Percentiles rank a stretch among this genome's conserved stretches.
phyloP scores from a whole-genome alignment of 2,888 invertebrate genomes.

The Belgica antarctica region DNA sequence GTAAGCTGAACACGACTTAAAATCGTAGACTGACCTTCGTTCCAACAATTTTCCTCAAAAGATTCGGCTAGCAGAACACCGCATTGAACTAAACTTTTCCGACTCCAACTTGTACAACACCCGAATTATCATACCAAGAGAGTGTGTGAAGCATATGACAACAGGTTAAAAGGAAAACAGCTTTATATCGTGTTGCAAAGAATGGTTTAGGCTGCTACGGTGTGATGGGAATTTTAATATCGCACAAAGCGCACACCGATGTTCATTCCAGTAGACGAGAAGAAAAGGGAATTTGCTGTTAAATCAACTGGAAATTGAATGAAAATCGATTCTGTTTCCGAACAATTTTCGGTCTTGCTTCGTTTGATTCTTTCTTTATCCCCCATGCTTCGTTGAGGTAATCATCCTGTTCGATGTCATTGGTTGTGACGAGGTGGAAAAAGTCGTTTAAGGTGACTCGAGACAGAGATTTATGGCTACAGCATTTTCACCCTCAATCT shows the following conservation, averaged over 20 bases:
- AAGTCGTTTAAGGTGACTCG: conserved; percentile 37
- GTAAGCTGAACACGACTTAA: too few species aligned
- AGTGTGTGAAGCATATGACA: conserved; percentile 3
- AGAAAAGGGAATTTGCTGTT: conserved; percentile 33
- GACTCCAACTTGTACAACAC: neutral
- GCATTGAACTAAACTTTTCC: too few species aligned
- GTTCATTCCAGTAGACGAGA: neutral
- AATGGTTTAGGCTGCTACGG: neutral
- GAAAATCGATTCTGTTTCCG: conserved; percentile 33
- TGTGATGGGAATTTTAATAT: conserved; percentile 38
- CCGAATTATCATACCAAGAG: neutral
- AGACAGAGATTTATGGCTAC: conserved; percentile 40
- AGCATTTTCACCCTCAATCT: too few species aligned
- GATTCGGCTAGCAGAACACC: too few species aligned
- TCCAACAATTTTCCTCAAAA: too few species aligned
- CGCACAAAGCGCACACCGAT: neutral
- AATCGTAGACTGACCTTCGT: too few species aligned
- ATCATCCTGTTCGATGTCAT: conserved; percentile 39
- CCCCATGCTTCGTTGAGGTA: conserved; percentile 27
- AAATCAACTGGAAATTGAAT: conserved; percentile 43
- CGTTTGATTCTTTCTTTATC: conserved; percentile 16
- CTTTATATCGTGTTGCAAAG: neutral
- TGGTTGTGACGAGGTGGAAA: conserved; percentile 43
- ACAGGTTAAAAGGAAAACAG: conserved; percentile 34
- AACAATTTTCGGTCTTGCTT: conserved; percentile 29